A percentile compares a stretch with the other conserved stretches of the same genome.
Evolutionary conservation across 2,113 vertebrate species (phyloP).

Genomic region (Rhabdomys dilectus): DNA sequence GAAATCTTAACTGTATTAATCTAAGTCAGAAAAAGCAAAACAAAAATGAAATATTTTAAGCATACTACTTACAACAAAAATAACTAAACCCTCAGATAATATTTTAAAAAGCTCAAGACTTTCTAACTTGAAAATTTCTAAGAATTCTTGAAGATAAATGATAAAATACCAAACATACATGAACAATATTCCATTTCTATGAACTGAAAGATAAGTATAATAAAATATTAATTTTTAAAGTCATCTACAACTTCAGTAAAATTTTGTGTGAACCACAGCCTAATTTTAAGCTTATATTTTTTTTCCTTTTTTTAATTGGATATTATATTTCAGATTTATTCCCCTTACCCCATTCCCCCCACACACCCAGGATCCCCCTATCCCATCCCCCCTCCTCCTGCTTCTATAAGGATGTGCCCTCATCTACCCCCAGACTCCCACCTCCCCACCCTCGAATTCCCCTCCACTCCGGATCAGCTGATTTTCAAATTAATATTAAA

Average conservation of each 20-base stretch:
- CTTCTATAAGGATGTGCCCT: too few species aligned
- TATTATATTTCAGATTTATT: too few species aligned
- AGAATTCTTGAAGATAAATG: not conserved
- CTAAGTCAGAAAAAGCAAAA: not conserved
- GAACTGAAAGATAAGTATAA: not conserved
- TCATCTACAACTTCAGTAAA: not conserved
- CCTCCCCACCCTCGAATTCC: too few species aligned
- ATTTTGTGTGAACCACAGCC: not conserved
- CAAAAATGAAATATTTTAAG: conserved; percentile 31
- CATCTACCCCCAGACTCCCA: too few species aligned
- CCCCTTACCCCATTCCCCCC: too few species aligned
- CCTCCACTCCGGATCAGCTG: too few species aligned
- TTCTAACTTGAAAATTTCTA: not conserved
- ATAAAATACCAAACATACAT: not conserved
- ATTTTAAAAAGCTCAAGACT: not conserved
- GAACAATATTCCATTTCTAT: not conserved
- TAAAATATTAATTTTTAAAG: not conserved
- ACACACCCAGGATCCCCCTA: too few species aligned
- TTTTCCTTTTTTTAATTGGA: too few species aligned
- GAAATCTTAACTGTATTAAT: not conserved
- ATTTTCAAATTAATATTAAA: not conserved
- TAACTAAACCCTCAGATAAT: not conserved
- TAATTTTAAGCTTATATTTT: not conserved
- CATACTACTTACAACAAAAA: not conserved
- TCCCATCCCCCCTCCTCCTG: too few species aligned